phyloP scores from a whole-genome alignment of 2,888 invertebrate genomes.

The Rosalia funebris region DNA sequence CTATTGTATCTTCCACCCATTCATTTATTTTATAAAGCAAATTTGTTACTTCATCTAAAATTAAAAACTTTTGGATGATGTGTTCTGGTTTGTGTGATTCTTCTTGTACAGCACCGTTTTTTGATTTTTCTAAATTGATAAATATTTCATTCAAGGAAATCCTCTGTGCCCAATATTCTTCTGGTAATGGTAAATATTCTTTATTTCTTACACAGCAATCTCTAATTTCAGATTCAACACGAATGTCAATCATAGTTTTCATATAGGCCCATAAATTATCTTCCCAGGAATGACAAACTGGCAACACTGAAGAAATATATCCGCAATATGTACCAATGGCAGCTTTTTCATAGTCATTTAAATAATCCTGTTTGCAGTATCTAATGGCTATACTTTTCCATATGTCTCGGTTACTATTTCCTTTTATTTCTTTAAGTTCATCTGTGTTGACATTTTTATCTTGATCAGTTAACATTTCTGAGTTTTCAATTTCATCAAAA shows the following conservation, averaged over 20 bases:
- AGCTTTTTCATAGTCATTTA: slow-evolving; percentile 72
- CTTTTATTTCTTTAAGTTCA: slow-evolving; percentile 68
- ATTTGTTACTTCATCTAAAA: slow-evolving; percentile 81
- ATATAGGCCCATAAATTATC: slow-evolving; percentile 92
- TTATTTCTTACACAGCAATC: slow-evolving; percentile 66
- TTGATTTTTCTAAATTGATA: slow-evolving; percentile 72
- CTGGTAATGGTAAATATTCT: slow-evolving; percentile 69
- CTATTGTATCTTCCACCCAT: slow-evolving; percentile 69
- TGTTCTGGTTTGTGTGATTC: slow-evolving; percentile 76
- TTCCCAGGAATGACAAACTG: slow-evolving; percentile 85
- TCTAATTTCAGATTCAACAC: slow-evolving; percentile 83
- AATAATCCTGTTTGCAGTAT: slow-evolving; percentile 64
- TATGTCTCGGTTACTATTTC: slow-evolving; percentile 83
- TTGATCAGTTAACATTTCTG: slow-evolving; percentile 51
- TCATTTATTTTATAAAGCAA: slow-evolving; percentile 77
- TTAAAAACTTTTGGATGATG: slow-evolving; percentile 84
- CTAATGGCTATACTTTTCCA: slow-evolving; percentile 82
- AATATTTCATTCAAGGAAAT: slow-evolving; percentile 77
- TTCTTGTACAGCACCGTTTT: slow-evolving; percentile 67
- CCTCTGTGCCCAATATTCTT: slow-evolving; percentile 75
- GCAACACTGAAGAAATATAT: slow-evolving; percentile 79
- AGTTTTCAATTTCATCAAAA: slow-evolving; percentile 55
- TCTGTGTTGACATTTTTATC: slow-evolving; percentile 43
- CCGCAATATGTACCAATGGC: slow-evolving; percentile 85
- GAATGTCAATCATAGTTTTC: slow-evolving; percentile 82